Base-by-base conservation (phyloP, 1,140 invertebrate species). In the Drosophila asahinai region DNA sequence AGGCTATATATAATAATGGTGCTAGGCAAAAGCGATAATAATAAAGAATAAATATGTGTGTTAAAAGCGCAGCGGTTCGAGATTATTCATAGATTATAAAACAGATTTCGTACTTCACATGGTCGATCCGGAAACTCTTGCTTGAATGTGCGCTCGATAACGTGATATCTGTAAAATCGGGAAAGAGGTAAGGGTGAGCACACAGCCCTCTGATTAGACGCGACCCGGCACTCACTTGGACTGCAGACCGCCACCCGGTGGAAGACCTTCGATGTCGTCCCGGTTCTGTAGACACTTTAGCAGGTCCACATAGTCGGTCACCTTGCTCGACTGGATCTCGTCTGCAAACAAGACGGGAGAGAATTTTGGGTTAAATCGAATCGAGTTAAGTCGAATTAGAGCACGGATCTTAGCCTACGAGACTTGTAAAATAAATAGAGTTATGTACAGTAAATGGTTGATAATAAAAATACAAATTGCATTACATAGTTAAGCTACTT, bases 71-170 rank as follows among this genome's bases (percentile, higher is more conserved):
- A 77, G 66, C 79, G 49, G 66, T 64, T 57, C 59, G 36, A 67
- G 74, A 40, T 59, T 64, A 40, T 11, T 81, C 64, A 91, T 45
- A 91, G 75, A 62, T 91, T 83, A 75, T 83, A 87, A 72, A 91
- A 91, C 40, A 91, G 73, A 60, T 93, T 92, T 78, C 91, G 87
- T 93, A 93, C 92, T 92, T 92, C 84, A 87, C 92, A 92, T 81
- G 92, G 74, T 76, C 83, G 71, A 77, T 93, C 86, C 62, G 92
- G 92, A 62, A 75, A 92, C 65, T 86, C 49, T 75, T 91, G 83
- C 73, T 91, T 93, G 68, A 89, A 93, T 82, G 80, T 91, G 70
- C 80, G 86, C 80, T 93, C 86, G 65, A 93, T 93, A 76, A 93
- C 65, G 71, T 87, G 75, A 84, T 93, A 92, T 86, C 92, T 93